Base-by-base conservation (phyloP, 2,888 invertebrate genomes). In the Conistra vaccinii region DNA sequence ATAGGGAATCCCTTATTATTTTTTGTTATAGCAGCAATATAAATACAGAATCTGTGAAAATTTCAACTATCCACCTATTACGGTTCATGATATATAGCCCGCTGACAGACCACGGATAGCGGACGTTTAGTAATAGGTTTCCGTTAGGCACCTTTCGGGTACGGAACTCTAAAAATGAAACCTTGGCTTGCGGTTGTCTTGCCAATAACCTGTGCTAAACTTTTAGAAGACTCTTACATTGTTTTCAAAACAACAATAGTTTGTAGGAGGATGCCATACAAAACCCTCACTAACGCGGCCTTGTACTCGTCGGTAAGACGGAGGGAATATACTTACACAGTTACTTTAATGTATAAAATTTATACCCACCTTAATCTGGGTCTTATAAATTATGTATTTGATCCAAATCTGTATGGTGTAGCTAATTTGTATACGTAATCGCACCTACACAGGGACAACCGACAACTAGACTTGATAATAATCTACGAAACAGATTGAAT, bases 381-480 rank as follows among this genome's bases (percentile, higher is more conserved):
- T 39, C 80, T 71, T 42, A 83, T 80, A 65, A 60, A 80, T 83
- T 23, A 80, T 80, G 83, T 72, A 80, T 80, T 71, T 60, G 72
- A 78, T 83, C 72, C 65, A 63, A 80, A 78, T 69, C 79, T 80
- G 68, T 72, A 51, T 78, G 71, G 65, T 69, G 57, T 58, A 66
- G 53, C 67, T 71, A 71, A 83, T 80, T 83, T 80, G 80, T 83
- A 55, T 78, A 78, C 65, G 42, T 80, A 78, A 80, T 72, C 48
- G 23, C 78, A 67, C 79, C 79, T 72, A 78, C 80, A 60, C 79
- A 65, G 68, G 7, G 60, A 60, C 32, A 55, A 55, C 3, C n/a
- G 45, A 48, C 57, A 29, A 51, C 78, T 81, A 53, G 51, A 6
- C n/a, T 45, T 39, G 48, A 51, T 62, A 65, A 63, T 81, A 80